These are phyloP conservation scores for Heliconius hewitsoni DNA, from an alignment of 1,140 invertebrate genomes.

Conservation along the genomic window DNA sequence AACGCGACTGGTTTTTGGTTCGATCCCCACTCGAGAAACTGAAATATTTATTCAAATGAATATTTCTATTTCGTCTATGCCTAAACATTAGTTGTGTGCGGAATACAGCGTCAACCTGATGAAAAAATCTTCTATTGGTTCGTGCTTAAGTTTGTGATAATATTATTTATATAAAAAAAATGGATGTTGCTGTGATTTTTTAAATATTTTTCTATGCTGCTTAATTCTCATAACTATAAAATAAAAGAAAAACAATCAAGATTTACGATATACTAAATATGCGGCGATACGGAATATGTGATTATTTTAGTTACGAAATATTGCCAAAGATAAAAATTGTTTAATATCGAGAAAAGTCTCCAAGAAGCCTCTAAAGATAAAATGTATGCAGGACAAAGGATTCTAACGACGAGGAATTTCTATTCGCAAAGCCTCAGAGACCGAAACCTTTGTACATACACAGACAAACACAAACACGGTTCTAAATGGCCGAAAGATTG, in stretches of 20 bases:
- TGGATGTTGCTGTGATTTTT: no score
- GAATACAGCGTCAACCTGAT: no score
- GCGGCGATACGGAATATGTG: no score
- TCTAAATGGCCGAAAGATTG: neutral
- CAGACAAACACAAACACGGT: neutral
- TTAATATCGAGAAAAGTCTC: neutral
- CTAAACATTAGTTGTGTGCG: no score
- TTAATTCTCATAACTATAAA: neutral
- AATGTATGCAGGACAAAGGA: conserved; percentile 9
- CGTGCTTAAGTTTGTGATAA: no score
- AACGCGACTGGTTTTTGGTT: no score
- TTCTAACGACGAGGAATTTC: neutral
- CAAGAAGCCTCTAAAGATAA: neutral
- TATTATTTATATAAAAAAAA: no score
- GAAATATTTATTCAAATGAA: no score
- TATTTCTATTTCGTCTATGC: no score
- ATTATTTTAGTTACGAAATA: neutral
- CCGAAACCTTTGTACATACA: neutral
- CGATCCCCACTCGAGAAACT: no score
- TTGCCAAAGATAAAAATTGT: neutral
- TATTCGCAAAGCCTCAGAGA: neutral
- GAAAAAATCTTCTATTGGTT: no score
- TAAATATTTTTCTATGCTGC: no score
- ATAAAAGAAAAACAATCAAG: neutral
- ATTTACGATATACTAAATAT: neutral